Evolutionary conservation across 2,888 invertebrate genomes (phyloP).

Genomic region (Folsomia manolachei): DNA sequence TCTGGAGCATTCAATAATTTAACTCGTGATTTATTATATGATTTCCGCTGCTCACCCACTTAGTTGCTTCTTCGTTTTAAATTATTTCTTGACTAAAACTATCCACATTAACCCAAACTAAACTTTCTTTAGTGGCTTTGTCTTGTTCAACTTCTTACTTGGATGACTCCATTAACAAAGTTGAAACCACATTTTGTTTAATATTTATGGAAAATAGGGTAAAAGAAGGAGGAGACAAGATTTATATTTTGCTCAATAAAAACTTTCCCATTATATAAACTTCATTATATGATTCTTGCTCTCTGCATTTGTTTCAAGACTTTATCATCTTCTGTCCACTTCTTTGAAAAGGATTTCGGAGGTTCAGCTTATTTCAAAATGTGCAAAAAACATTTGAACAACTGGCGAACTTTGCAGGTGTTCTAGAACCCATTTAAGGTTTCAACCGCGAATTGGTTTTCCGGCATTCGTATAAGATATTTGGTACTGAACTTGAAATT

Average conservation of each 20-base stretch:
- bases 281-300: neutral
- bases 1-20: conserved; percentile 26
- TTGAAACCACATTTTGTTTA: neutral
- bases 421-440: no score
- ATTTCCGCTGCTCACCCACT: conserved; percentile 15
- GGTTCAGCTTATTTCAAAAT: no score
- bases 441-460: no score
- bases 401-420: no score
- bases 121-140: neutral
- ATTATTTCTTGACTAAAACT: conserved; percentile 6
- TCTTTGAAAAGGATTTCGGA: no score
- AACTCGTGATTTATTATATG: conserved; percentile 25
- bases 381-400: no score
- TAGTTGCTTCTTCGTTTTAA: conserved; percentile 11
- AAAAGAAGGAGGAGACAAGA: neutral
- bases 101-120: neutral
- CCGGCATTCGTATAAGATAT: no score
- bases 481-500: no score
- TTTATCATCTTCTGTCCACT: no score
- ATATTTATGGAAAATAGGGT: neutral
- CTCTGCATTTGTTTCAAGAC: neutral
- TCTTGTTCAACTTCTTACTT: neutral
- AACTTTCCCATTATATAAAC: neutral
- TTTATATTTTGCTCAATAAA: neutral
- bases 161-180: neutral